A percentile compares a stretch with the other conserved stretches of the same genome.
These are phyloP conservation scores for Tupaia chinensis DNA, from an alignment of 2,113 vertebrate genomes.

Conservation along the genomic window DNA sequence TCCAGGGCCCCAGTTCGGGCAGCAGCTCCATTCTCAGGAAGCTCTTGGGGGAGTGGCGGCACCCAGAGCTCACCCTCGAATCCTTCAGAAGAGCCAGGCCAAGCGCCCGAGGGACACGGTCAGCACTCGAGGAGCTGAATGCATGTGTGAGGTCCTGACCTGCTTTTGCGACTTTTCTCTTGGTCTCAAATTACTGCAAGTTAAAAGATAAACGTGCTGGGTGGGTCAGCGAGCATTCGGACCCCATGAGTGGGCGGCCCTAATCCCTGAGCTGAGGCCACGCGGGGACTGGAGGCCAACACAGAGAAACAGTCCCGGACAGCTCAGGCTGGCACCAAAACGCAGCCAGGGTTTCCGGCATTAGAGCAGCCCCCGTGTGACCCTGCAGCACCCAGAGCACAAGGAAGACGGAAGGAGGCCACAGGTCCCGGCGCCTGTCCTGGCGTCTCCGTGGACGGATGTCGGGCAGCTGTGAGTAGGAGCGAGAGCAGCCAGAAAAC, in stretches of 20 bases:
- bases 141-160: neutral
- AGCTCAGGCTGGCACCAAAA: neutral
- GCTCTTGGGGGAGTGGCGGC: no score
- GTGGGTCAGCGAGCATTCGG: neutral
- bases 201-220: neutral
- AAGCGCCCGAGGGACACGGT: neutral
- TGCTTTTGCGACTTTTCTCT: neutral
- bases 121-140: neutral
- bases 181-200: neutral
- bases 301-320: neutral
- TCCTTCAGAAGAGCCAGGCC: neutral
- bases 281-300: neutral
- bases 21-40: no score
- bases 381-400: neutral
- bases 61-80: neutral
- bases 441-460: neutral
- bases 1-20: no score
- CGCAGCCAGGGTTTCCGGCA: neutral
- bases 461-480: neutral
- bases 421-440: no score
- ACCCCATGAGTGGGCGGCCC: neutral
- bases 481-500: neutral
- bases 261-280: neutral
- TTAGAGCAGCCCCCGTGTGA: neutral
- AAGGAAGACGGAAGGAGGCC: neutral